phyloP scores from a whole-genome alignment of 1,140 invertebrate genomes.

The Chelonus insularis region DNA sequence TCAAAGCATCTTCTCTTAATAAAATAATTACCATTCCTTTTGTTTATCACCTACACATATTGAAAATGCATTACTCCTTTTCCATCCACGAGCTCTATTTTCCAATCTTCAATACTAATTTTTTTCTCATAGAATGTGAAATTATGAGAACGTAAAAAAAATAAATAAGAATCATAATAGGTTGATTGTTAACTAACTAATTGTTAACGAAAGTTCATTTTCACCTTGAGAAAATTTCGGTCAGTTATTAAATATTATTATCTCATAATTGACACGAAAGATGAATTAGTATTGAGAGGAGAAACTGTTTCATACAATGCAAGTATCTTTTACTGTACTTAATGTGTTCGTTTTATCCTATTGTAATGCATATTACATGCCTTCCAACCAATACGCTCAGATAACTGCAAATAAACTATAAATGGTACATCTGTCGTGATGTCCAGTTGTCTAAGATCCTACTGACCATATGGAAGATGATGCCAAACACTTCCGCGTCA shows the following conservation, averaged over 20 bases:
- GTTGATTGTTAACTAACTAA: background rate
- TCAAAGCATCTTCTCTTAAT: too few relatives aligned
- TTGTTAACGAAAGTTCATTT: background rate
- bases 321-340: too few relatives aligned
- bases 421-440: background rate
- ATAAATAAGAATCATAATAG: background rate
- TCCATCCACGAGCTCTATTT: too few relatives aligned
- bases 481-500: slow-evolving; percentile 14
- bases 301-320: too few relatives aligned
- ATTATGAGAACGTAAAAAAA: background rate
- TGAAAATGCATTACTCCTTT: too few relatives aligned
- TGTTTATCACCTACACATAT: too few relatives aligned
- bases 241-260: too few relatives aligned
- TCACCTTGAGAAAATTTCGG: slow-evolving; percentile 2
- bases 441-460: background rate
- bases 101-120: too few relatives aligned
- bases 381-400: too few relatives aligned
- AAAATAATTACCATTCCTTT: too few relatives aligned
- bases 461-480: slow-evolving; percentile 16
- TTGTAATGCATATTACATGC: background rate
- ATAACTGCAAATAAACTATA: background rate
- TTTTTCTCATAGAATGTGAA: background rate
- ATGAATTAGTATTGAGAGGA: too few relatives aligned
- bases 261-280: background rate
- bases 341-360: too few relatives aligned